phyloP scores from a whole-genome alignment of 2,888 invertebrate species.

The Rugalucina vietnamica region DNA sequence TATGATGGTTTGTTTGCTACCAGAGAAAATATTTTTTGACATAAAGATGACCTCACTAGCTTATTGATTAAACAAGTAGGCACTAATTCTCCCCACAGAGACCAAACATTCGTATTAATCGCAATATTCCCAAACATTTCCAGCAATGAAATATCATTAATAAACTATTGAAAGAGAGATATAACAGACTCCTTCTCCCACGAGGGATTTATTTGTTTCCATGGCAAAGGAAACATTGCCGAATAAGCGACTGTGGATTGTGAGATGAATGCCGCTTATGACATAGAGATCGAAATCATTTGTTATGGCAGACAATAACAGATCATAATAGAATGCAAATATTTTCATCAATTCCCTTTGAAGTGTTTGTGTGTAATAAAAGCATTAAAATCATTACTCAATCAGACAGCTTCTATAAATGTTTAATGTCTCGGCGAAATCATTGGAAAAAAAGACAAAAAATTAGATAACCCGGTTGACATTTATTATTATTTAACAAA shows the following conservation, averaged over 20 bases:
- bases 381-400: slow-evolving; percentile 2
- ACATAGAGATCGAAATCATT: neutral
- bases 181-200: slow-evolving; percentile 26
- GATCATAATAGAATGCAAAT: neutral
- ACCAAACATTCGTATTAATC: neutral
- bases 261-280: neutral
- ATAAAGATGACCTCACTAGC: too few species aligned
- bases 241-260: neutral
- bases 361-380: neutral
- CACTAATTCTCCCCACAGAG: neutral
- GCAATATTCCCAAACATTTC: slow-evolving; percentile 44
- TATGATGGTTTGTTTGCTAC: too few species aligned
- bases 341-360: slow-evolving; percentile 7
- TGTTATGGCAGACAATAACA: neutral
- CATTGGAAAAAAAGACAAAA: too few species aligned
- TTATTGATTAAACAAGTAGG: neutral
- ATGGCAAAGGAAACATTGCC: slow-evolving; percentile 26
- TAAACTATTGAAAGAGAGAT: slow-evolving; percentile 41
- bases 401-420: neutral
- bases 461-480: too few species aligned
- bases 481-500: too few species aligned
- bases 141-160: slow-evolving; percentile 25
- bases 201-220: slow-evolving; percentile 42
- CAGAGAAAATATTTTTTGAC: too few species aligned
- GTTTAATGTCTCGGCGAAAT: neutral